phyloP scores from a whole-genome alignment of 2,888 invertebrate genomes.

The Erebia aethiops region DNA sequence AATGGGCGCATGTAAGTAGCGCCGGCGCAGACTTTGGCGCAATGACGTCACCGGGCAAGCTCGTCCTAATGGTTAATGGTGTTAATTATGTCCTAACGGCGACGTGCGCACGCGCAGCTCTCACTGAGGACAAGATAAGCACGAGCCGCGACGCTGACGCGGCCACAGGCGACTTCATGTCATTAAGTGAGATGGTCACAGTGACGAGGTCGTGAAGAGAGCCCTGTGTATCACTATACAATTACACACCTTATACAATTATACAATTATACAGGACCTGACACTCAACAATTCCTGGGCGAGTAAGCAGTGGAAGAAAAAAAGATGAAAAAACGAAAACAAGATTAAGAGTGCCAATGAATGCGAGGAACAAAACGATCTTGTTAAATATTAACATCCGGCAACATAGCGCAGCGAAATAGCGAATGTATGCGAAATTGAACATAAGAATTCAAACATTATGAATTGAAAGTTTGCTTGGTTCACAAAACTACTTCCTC shows the following conservation, averaged over 20 bases:
- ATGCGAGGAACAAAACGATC: too few relatives aligned
- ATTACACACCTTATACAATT: too few relatives aligned
- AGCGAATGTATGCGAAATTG: conserved; percentile 6
- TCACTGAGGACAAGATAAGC: background rate
- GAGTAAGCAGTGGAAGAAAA: too few relatives aligned
- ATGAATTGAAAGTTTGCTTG: background rate
- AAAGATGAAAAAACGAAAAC: too few relatives aligned
- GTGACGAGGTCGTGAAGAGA: background rate
- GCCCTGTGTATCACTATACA: too few relatives aligned
- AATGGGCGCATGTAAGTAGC: background rate
- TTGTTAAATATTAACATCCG: conserved; percentile 6
- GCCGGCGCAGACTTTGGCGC: background rate
- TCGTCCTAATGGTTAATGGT: background rate
- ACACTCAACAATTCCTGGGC: too few relatives aligned
- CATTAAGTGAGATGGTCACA: background rate
- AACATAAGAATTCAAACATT: background rate
- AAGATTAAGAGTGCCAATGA: too few relatives aligned
- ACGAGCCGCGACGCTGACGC: background rate
- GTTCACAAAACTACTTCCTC: background rate
- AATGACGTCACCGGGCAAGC: background rate
- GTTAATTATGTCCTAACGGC: background rate
- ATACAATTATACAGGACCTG: too few relatives aligned
- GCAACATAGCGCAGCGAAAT: background rate
- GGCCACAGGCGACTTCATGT: background rate
- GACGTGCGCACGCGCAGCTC: background rate